phyloP scores from a whole-genome alignment of 2,797 vertebrate species.

The Gymnothorax reevesii region DNA sequence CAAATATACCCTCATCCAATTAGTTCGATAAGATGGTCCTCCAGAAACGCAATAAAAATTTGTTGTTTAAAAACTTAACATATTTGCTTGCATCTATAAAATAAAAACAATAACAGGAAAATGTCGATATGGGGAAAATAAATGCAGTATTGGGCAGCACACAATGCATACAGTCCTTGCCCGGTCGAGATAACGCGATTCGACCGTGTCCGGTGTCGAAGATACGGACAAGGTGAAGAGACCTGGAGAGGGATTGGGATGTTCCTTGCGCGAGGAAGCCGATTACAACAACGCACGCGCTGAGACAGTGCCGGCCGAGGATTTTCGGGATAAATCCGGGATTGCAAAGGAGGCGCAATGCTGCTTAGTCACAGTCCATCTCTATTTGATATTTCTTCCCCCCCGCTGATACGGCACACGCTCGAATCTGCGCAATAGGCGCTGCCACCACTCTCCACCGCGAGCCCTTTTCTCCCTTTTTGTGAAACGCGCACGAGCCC shows the following conservation, averaged over 20 bases:
- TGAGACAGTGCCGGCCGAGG: slow-evolving; percentile 28
- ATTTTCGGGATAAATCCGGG: slow-evolving; percentile 19
- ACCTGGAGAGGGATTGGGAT: slow-evolving; percentile 30
- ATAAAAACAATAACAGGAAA: background rate
- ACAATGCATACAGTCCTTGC: background rate
- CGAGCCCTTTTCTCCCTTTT: slow-evolving; percentile 4
- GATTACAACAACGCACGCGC: slow-evolving; percentile 31
- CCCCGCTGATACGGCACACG: slow-evolving; percentile 22
- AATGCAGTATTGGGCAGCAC: background rate
- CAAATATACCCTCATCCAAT: slow-evolving; percentile 59
- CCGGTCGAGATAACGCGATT: slow-evolving; percentile 1
- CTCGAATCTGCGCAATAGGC: slow-evolving; percentile 26
- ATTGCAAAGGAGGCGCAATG: slow-evolving; percentile 33
- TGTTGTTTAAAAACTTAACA: slow-evolving; percentile 13
- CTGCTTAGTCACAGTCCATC: slow-evolving; percentile 43
- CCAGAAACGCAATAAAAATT: slow-evolving; percentile 16
- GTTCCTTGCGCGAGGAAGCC: slow-evolving; percentile 23
- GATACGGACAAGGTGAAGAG: slow-evolving; percentile 30
- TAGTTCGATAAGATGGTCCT: slow-evolving; percentile 32
- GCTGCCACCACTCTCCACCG: slow-evolving; percentile 38
- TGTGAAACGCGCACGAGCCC: slow-evolving; percentile 31
- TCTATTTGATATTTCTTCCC: slow-evolving; percentile 15
- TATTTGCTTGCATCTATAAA: background rate
- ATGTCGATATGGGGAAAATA: background rate
- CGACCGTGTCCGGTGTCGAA: slow-evolving; percentile 2